Conservation (phyloP, 2,797 vertebrate genomes). For the Clarias fuscus region DNA sequence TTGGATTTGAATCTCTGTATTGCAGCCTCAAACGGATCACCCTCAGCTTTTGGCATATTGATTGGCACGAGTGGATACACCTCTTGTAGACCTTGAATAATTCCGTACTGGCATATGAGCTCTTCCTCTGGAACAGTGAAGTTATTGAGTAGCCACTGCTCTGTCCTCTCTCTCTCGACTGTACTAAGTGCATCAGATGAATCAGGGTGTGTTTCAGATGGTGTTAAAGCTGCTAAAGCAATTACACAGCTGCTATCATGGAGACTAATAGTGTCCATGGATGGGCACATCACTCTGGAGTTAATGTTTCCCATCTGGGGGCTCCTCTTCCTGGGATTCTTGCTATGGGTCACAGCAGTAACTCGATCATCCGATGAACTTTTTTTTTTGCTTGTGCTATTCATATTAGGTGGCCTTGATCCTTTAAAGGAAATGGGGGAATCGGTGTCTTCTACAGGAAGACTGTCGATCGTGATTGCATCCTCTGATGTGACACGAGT, state of each 20-base stretch:
- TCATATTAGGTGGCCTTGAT: constrained; percentile 23
- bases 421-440: constrained; percentile 4
- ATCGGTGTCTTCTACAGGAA: constrained; percentile 32
- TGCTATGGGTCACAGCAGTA: background rate
- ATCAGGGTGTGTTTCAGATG: constrained; percentile 12
- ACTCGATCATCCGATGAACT: background rate
- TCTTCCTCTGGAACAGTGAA: constrained; percentile 66
- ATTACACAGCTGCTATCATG: constrained; percentile 38
- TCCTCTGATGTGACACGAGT: constrained; percentile 54
- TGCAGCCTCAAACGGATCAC: constrained; percentile 46
- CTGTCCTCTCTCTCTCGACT: constrained; percentile 56
- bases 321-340: constrained; percentile 17
- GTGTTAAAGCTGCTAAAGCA: background rate
- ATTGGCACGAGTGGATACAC: constrained; percentile 52
- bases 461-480: constrained; percentile 41
- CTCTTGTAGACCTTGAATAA: constrained; percentile 41
- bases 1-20: constrained; percentile 45
- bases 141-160: constrained; percentile 61
- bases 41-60: background rate
- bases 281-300: constrained; percentile 40
- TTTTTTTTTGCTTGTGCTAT: constrained; percentile 6
- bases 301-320: constrained; percentile 39
- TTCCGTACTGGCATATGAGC: constrained; percentile 33
- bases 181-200: constrained; percentile 1
- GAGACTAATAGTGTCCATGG: constrained; percentile 48